Percentiles rank a stretch among this genome's conserved stretches.
Evolutionary conservation across 2,797 vertebrate species (phyloP).

Genomic region (Chaunax sp.): DNA sequence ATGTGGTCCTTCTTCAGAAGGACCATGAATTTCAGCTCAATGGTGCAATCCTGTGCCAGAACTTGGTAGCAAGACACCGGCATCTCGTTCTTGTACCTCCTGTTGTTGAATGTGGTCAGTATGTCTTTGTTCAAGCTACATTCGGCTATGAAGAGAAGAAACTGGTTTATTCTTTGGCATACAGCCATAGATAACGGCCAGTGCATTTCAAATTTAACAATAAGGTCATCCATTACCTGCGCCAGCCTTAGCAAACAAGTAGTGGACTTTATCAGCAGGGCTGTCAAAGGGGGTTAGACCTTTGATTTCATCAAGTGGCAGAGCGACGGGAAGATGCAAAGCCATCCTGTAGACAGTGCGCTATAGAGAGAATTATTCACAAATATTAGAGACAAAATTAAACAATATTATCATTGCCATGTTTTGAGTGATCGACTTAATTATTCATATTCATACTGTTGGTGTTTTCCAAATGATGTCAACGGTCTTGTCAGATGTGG

Average conservation of each 20-base stretch:
- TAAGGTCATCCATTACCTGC: constrained; percentile 48
- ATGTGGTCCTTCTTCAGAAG: constrained; percentile 81
- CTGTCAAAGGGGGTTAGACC: constrained; percentile 46
- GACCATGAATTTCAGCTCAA: constrained; percentile 86
- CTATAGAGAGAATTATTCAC: constrained; percentile 52
- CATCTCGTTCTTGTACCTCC: constrained; percentile 75
- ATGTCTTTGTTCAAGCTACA: constrained; percentile 59
- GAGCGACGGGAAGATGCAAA: constrained; percentile 62
- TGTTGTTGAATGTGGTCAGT: constrained; percentile 73
- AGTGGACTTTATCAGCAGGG: constrained; percentile 45
- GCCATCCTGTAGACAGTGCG: constrained; percentile 64
- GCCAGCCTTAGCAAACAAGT: constrained; percentile 54
- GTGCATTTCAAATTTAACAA: neutral
- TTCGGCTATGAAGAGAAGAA: constrained; percentile 53
- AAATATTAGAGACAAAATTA: constrained; percentile 2
- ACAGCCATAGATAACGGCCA: constrained; percentile 40
- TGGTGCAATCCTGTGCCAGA: constrained; percentile 86
- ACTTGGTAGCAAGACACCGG: constrained; percentile 84
- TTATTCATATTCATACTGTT: constrained; percentile 33
- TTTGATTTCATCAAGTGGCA: constrained; percentile 69
- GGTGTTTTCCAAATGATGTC: constrained; percentile 70
- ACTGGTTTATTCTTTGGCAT: constrained; percentile 22
- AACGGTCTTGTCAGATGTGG: constrained; percentile 61
- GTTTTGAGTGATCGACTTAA: neutral
- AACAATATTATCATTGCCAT: neutral